Conservation (phyloP, 2,888 invertebrate genomes). For the Abrostola triplasia region DNA sequence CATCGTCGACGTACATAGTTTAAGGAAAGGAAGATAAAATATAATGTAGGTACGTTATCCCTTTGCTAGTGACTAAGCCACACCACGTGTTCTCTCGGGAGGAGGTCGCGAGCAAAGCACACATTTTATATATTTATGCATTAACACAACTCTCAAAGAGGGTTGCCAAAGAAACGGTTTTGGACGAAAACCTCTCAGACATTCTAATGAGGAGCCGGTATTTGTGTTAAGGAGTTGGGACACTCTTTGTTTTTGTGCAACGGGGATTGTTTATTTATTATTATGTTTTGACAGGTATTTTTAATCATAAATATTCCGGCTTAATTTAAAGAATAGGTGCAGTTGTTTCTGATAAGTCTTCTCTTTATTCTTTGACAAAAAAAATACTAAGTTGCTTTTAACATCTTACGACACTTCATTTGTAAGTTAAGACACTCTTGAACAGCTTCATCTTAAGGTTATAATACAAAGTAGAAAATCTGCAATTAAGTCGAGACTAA, state of each 20-base stretch:
- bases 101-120: constrained; percentile 46
- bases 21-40: background rate
- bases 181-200: constrained; percentile 75
- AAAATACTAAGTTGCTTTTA: too few species aligned
- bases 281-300: constrained; percentile 10
- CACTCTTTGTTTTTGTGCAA: constrained; percentile 43
- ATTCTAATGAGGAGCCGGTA: constrained; percentile 76
- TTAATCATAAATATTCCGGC: background rate
- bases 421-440: too few species aligned
- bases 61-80: constrained; percentile 11
- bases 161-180: constrained; percentile 72
- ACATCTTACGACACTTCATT: too few species aligned
- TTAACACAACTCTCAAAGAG: constrained; percentile 69
- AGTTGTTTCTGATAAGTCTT: background rate
- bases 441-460: too few species aligned
- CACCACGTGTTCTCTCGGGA: constrained; percentile 46
- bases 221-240: constrained; percentile 65
- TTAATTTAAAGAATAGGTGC: background rate
- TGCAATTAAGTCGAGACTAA: background rate
- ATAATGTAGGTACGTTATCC: background rate
- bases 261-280: constrained; percentile 13
- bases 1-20: background rate
- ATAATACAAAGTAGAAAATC: too few species aligned
- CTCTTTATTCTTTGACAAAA: too few species aligned
- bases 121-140: constrained; percentile 69